phyloP scores from a whole-genome alignment of 2,113 vertebrate genomes.

The Vanacampus margaritifer region DNA sequence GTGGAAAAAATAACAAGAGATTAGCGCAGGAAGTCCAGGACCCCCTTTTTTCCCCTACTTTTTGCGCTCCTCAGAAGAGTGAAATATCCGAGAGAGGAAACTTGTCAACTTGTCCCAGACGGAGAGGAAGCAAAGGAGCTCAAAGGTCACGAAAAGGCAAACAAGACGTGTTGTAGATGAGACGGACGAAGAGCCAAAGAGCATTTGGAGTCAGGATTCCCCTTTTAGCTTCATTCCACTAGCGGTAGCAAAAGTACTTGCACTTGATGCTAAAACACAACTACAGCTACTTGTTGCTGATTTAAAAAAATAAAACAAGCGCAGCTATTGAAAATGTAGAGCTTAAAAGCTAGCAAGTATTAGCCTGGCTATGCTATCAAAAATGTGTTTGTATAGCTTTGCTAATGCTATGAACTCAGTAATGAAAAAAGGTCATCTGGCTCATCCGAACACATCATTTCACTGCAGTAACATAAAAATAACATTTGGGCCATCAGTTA shows the following conservation, averaged over 20 bases:
- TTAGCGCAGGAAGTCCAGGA: conserved; percentile 65
- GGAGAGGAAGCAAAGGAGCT: conserved; percentile 22
- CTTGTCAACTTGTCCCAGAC: conserved; percentile 38
- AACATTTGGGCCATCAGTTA: too few species aligned
- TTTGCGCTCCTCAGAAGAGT: conserved; percentile 42
- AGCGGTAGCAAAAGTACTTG: not conserved
- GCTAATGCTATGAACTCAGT: too few species aligned
- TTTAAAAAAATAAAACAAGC: not conserved
- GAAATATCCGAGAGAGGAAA: conserved; percentile 41
- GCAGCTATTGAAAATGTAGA: too few species aligned
- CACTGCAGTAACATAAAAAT: too few species aligned
- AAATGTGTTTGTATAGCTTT: too few species aligned
- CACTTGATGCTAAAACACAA: not conserved
- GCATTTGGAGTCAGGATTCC: not conserved
- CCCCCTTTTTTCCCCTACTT: conserved; percentile 3
- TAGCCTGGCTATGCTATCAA: too few species aligned
- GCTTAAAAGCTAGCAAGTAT: too few species aligned
- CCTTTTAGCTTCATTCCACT: not conserved
- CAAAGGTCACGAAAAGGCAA: conserved; percentile 43
- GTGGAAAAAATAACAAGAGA: conserved; percentile 72
- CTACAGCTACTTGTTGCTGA: not conserved
- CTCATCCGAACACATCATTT: too few species aligned
- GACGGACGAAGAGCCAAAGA: not conserved
- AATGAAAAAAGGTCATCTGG: too few species aligned
- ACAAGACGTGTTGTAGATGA: not conserved